Evolutionary conservation across 2,888 invertebrate genomes (phyloP), one percentile per base, ranked within the genome.

Genomic region (Stenodema calcarata): DNA sequence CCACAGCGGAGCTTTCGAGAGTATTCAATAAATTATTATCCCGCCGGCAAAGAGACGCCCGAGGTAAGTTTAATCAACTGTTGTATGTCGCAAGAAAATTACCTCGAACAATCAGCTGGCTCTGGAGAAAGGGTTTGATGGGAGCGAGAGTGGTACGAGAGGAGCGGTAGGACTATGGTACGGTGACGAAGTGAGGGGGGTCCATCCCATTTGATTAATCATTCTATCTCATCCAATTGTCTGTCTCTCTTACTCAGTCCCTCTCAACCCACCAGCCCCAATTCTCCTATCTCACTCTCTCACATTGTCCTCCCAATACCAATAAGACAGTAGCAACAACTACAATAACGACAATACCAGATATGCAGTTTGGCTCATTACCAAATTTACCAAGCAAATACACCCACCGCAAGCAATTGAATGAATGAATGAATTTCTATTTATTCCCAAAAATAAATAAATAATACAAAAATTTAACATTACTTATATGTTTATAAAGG

Each of bases 41-140:
- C 35, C 27, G 62, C 28, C 42, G 62, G 62, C 62, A 23, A 42
- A 70, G 69, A 70, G 70, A 50, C 78, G 78, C 54, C 69, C 27
- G 47, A 79, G 76, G 54, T 86, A 79, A 86, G 44, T 86, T 86
- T 86, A 86, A 86, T 86, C 86, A 86, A 86, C 79, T 86, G 44
- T 54, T 79, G 73, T 79, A 73, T 86, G 86, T 86, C 78, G 28
- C 78, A 79, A 86, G 86, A 86, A 86, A 86, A 86, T 86, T 86
- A 79, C 79, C 79, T 54, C 30, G 78, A 78, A 73, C 86, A 80
- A 80, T 80, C 80, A 50, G 80, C 50, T 54, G 80, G 50, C 16
- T 28, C 18, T 3, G 54, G 27, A 30, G 47, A 54, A 44, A 80
- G 73, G 73, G 18, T 44, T 47, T 50, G n/a, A n/a, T n/a, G 62